Evolutionary conservation across 2,797 vertebrate species (phyloP).

Genomic region (Chromis chromis): DNA sequence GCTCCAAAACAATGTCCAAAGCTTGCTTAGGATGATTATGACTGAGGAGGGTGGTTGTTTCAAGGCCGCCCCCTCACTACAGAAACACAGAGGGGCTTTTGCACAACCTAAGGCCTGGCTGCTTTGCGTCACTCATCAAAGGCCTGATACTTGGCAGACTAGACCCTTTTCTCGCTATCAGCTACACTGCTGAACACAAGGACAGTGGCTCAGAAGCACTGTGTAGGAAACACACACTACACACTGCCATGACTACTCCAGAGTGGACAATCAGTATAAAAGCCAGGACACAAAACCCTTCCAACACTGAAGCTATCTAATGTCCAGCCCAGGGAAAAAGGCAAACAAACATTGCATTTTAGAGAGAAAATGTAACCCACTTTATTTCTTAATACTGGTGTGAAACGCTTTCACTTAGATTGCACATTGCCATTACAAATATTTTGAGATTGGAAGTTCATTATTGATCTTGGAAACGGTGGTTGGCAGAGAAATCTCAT

Average conservation of each 20-base stretch:
- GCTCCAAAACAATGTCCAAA: conserved; percentile 70
- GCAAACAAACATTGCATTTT: not conserved
- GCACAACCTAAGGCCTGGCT: conserved; percentile 63
- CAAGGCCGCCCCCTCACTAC: conserved; percentile 74
- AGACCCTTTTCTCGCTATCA: conserved; percentile 63
- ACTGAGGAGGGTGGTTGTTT: conserved; percentile 74
- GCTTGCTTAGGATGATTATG: conserved; percentile 76
- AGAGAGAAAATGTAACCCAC: not conserved
- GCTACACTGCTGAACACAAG: conserved; percentile 61
- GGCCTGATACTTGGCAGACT: conserved; percentile 68
- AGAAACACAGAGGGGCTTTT: conserved; percentile 66
- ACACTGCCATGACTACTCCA: conserved; percentile 23
- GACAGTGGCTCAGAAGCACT: conserved; percentile 32
- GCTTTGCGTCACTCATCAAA: conserved; percentile 79
- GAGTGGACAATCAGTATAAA: conserved; percentile 32
- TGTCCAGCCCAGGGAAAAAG: not conserved
- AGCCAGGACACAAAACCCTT: conserved; percentile 18
- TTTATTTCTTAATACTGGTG: not conserved
- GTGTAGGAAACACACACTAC: conserved; percentile 30
- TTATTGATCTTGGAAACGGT: not conserved
- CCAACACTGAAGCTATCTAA: conserved; percentile 5
- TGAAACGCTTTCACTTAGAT: not conserved
- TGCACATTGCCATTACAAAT: not conserved
- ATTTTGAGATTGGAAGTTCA: not conserved
- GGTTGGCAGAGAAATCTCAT: not conserved